phyloP scores from a whole-genome alignment of 2,113 vertebrate genomes.

The Microtus ochrogaster region DNA sequence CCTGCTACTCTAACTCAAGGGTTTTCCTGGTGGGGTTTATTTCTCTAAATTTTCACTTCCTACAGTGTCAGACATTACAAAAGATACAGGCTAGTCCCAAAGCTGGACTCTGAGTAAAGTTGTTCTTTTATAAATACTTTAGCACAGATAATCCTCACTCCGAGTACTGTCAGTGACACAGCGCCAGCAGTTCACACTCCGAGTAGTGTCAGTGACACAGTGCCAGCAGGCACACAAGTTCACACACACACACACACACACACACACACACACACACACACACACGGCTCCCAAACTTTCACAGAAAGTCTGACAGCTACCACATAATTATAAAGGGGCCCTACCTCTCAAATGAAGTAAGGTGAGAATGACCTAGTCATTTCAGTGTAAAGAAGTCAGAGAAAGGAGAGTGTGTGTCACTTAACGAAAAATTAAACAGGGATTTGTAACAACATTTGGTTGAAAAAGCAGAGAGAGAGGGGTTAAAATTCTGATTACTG shows the following conservation, averaged over 20 bases:
- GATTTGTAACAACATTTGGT: constrained; percentile 73
- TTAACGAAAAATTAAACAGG: constrained; percentile 79
- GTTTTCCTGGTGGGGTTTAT: constrained; percentile 53
- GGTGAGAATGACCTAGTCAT: constrained; percentile 72
- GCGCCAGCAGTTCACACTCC: constrained; percentile 85
- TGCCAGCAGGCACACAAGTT: constrained; percentile 80
- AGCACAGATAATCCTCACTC: constrained; percentile 87
- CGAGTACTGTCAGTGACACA: constrained; percentile 84
- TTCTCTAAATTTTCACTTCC: constrained; percentile 73
- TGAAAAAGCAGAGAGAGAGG: constrained; percentile 71
- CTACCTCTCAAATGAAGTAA: constrained; percentile 87
- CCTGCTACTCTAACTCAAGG: constrained; percentile 41
- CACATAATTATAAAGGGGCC: constrained; percentile 87
- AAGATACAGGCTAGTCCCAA: constrained; percentile 81
- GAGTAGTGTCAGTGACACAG: constrained; percentile 84
- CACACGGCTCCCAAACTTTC: constrained; percentile 92
- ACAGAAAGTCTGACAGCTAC: constrained; percentile 95
- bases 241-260: constrained; percentile 71
- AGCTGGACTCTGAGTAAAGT: constrained; percentile 86
- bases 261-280: not conserved
- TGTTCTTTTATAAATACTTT: constrained; percentile 89
- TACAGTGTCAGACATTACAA: constrained; percentile 84
- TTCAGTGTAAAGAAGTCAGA: constrained; percentile 78
- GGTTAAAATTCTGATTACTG: constrained; percentile 76
- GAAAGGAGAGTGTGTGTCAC: constrained; percentile 72